phyloP scores from a whole-genome alignment of 2,797 vertebrate genomes.

The Notamacropus eugenii region DNA sequence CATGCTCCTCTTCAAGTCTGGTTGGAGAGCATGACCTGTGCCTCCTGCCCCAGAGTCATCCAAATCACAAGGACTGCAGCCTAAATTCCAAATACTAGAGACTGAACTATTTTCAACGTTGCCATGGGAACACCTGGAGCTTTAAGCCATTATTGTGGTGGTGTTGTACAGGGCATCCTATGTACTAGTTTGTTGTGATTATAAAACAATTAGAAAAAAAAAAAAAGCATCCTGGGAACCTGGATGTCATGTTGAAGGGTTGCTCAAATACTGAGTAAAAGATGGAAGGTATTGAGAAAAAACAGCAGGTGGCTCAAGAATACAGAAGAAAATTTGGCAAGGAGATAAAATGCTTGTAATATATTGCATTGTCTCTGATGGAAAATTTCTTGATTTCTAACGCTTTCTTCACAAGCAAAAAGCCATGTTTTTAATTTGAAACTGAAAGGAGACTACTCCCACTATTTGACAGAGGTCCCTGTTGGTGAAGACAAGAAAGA shows the following conservation, averaged over 20 bases:
- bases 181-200: conserved; percentile 86
- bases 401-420: neutral
- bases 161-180: conserved; percentile 89
- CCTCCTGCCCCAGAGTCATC: conserved; percentile 75
- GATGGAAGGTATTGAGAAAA: neutral
- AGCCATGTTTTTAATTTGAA: neutral
- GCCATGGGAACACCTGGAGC: conserved; percentile 82
- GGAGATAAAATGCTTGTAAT: neutral
- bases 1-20: conserved; percentile 97
- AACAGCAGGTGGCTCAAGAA: neutral
- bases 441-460: too few relatives aligned
- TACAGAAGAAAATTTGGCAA: neutral
- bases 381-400: neutral
- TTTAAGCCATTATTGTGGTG: conserved; percentile 88
- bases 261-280: neutral
- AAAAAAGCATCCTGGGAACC: neutral
- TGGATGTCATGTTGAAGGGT: neutral
- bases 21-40: conserved; percentile 84
- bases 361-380: neutral
- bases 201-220: conserved; percentile 82
- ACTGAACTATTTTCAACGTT: conserved; percentile 82
- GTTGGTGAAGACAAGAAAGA: neutral
- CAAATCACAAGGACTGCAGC: conserved; percentile 78
- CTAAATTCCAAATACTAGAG: conserved; percentile 87
- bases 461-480: neutral